Conservation (phyloP, 2,113 vertebrate species). For the Etia nguti region DNA sequence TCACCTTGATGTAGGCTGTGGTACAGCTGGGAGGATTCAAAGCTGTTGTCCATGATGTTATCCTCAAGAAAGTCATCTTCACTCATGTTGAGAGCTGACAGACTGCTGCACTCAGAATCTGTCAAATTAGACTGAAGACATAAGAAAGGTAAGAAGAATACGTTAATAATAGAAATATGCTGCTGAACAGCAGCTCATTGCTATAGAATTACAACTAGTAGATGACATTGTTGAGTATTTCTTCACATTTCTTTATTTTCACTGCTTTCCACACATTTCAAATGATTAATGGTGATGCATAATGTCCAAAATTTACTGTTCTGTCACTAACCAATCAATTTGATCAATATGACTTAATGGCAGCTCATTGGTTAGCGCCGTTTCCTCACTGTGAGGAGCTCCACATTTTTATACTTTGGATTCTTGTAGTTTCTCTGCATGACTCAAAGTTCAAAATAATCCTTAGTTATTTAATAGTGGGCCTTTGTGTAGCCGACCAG, state of each 20-base stretch:
- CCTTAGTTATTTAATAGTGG: background rate
- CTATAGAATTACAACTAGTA: background rate
- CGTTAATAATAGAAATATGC: background rate
- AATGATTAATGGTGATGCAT: background rate
- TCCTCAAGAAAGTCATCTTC: conserved; percentile 54
- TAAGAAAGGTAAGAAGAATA: background rate
- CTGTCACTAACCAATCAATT: background rate
- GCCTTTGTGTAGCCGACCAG: background rate
- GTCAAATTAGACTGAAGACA: conserved; percentile 34
- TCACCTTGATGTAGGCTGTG: conserved; percentile 40
- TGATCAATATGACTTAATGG: background rate
- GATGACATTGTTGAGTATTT: accelerated
- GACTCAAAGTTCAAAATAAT: background rate
- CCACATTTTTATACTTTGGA: background rate
- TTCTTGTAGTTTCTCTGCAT: background rate
- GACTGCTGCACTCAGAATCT: conserved; percentile 59
- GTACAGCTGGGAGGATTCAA: conserved; percentile 21
- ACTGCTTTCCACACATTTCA: background rate
- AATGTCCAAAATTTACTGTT: background rate
- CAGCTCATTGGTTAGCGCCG: background rate
- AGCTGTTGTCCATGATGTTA: conserved; percentile 26
- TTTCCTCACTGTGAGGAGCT: background rate
- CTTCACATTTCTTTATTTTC: background rate
- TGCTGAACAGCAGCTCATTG: background rate
- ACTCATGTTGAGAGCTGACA: conserved; percentile 48